Evolutionary conservation across 2,797 vertebrate genomes (phyloP), one percentile per base, ranked within the genome.

Genomic region (Myotis myotis): DNA sequence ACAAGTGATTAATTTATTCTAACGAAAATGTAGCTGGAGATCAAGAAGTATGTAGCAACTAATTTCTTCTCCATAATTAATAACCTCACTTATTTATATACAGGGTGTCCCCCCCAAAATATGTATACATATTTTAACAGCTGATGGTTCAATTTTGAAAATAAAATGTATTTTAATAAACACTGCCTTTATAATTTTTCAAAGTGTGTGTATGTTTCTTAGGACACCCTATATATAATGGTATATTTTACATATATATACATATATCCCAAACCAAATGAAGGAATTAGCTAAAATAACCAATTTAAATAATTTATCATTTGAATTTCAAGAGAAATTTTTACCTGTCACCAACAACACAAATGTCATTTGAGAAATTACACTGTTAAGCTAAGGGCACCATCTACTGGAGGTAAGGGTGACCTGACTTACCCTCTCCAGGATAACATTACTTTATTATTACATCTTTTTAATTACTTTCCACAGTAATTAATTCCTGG

Each of bases 321-420:
- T 0, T 75, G 15, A 51, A 93, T 93, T 36, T 89, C 74, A 72
- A 79, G 49, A 33, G 23, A 87, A 89, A 72, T 23, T 30, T 95
- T 82, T 44, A 91, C 41, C 13, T 89, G 20, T 68, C 44, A 87
- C 38, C 38, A 87, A 76, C 57, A 88, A 80, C 47, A 82, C 1
- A 30, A 91, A 16, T 60, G 51, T 47, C 10, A 5, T 3, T 16
- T 44, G 8, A 95, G 30, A 83, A 96, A 81, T 55, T 55, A 66
- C 17, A 5, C 22, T 83, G 36, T 41, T 93, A 86, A 71, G 80
- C 83, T 89, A 88, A 95, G 1, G 95, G 96, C 95, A 96, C 97
- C 96, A 96, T 88, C 96, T 97, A 94, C 96, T 97, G 97, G 97
- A 95, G 47, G 55, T 91, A 89, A 84, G 0, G 94, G 70, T 94